Conservation (phyloP, 2,888 invertebrate species). For the Aplocera efformata region DNA sequence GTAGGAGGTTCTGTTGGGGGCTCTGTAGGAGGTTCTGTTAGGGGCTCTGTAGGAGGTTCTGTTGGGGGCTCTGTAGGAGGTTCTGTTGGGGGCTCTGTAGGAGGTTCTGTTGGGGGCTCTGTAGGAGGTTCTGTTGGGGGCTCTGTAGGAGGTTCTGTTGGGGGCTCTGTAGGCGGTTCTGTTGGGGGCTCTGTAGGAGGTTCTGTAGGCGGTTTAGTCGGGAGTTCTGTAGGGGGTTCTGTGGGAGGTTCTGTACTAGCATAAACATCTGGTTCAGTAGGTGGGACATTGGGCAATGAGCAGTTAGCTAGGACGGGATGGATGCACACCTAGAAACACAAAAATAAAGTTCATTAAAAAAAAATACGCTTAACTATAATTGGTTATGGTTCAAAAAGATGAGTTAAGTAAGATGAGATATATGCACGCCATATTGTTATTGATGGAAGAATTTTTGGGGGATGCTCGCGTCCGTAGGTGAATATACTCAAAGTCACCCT, state of each 20-base stretch:
- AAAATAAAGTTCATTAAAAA: neutral
- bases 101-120: constrained; percentile 15
- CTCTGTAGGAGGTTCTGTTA: neutral
- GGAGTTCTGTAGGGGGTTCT: constrained; percentile 8
- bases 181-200: constrained; percentile 9
- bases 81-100: constrained; percentile 14
- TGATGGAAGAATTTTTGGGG: too few relatives aligned
- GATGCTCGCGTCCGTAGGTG: too few relatives aligned
- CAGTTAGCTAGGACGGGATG: constrained; percentile 42
- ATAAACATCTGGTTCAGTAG: constrained; percentile 16
- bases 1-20: constrained; percentile 9
- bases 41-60: constrained; percentile 9
- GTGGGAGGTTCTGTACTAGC: constrained; percentile 9
- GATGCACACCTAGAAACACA: constrained; percentile 42
- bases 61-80: constrained; percentile 20
- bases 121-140: constrained; percentile 15
- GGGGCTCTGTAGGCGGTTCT: constrained; percentile 4
- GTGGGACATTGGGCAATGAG: constrained; percentile 33
- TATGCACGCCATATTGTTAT: too few relatives aligned
- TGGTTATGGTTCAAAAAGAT: too few relatives aligned
- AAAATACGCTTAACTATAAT: neutral
- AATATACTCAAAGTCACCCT: too few relatives aligned
- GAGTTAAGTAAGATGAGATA: too few relatives aligned
- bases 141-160: constrained; percentile 4
- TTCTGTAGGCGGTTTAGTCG: constrained; percentile 6